Evolutionary conservation across 2,888 invertebrate genomes (phyloP).

Genomic region (Choristoneura rosaceana): DNA sequence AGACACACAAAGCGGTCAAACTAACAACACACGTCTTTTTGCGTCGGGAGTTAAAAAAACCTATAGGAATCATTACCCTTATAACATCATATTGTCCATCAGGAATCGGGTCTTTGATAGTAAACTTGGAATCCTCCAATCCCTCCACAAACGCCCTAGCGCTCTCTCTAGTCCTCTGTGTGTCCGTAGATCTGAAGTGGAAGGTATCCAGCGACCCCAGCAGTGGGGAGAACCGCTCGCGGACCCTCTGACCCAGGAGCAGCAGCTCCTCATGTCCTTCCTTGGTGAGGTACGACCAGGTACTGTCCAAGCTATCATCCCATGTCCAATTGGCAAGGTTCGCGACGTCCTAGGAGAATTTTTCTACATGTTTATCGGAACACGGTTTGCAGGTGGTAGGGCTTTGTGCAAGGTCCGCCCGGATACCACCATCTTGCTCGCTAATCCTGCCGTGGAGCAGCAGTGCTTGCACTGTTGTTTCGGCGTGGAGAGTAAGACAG

Average conservation of each 20-base stretch:
- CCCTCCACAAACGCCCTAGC: conserved; percentile 84
- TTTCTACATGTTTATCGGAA: too few relatives aligned
- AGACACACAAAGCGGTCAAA: too few relatives aligned
- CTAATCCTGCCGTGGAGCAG: too few relatives aligned
- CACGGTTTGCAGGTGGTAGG: too few relatives aligned
- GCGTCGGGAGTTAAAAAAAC: too few relatives aligned
- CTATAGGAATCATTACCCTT: conserved; percentile 36
- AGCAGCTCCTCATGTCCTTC: conserved; percentile 83
- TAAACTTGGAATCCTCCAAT: conserved; percentile 35
- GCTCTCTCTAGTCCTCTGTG: conserved; percentile 82
- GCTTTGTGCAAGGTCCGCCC: too few relatives aligned
- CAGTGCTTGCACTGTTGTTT: too few relatives aligned
- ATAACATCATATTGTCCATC: conserved; percentile 41
- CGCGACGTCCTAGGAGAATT: conserved; percentile 77
- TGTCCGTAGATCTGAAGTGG: conserved; percentile 79
- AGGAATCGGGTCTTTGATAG: conserved; percentile 38
- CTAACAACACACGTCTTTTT: too few relatives aligned
- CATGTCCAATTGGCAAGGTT: conserved; percentile 86
- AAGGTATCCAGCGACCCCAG: conserved; percentile 62
- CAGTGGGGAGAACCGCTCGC: conserved; percentile 54
- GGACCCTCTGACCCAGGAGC: conserved; percentile 69
- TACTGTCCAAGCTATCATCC: conserved; percentile 80
- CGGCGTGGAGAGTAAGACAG: too few relatives aligned
- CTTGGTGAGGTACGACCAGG: conserved; percentile 79
- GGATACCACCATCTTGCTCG: too few relatives aligned